These are phyloP conservation scores for Nebria ingens DNA, from an alignment of 1,140 invertebrate genomes.

Conservation along the genomic window DNA sequence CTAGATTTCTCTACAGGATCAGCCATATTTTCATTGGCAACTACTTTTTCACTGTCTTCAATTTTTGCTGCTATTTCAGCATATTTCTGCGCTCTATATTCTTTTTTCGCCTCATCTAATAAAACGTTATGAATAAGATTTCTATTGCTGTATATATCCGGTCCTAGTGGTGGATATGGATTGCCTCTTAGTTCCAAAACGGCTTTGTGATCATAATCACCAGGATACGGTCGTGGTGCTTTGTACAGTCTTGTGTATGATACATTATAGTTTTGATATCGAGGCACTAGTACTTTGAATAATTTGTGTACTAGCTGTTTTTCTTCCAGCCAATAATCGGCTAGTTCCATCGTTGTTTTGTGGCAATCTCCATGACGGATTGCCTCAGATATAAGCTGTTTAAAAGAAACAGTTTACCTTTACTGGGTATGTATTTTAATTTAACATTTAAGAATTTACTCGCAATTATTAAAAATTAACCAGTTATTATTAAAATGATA, in stretches of 20 bases:
- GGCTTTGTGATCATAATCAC: constrained; percentile 38
- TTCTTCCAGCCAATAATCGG: constrained; percentile 79
- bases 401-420: constrained; percentile 21
- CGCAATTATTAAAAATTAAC: background rate
- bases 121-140: constrained; percentile 59
- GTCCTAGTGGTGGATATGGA: constrained; percentile 50
- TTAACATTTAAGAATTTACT: background rate
- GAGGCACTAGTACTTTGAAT: constrained; percentile 83
- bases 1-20: background rate
- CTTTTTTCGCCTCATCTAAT: constrained; percentile 60
- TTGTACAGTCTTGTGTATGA: constrained; percentile 65
- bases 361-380: constrained; percentile 76
- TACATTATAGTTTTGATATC: constrained; percentile 58
- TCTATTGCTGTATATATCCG: constrained; percentile 43
- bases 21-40: background rate
- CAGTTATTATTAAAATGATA: no score
- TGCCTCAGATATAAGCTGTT: constrained; percentile 83
- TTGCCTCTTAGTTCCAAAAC: constrained; percentile 74
- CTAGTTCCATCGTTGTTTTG: constrained; percentile 77
- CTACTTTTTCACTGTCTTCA: constrained; percentile 16
- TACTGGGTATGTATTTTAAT: background rate
- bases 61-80: constrained; percentile 31
- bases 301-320: constrained; percentile 85
- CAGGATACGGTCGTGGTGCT: constrained; percentile 52
- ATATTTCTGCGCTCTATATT: constrained; percentile 39